Conservation (phyloP, 2,797 vertebrate species). For the Acipenser transmontanus region DNA sequence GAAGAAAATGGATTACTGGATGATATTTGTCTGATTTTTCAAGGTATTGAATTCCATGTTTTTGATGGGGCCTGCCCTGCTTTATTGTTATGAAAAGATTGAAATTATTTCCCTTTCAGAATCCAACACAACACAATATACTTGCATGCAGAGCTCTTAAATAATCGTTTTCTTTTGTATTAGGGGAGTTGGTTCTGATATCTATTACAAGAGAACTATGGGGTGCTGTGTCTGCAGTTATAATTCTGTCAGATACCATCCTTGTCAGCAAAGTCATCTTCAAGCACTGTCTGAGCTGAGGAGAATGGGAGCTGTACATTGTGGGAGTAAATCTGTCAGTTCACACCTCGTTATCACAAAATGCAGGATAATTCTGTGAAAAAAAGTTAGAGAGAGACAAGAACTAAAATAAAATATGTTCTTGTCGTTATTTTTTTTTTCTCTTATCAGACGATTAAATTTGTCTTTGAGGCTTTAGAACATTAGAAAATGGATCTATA, state of each 20-base stretch:
- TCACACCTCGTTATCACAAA: constrained; percentile 43
- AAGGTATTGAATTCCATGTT: too few relatives aligned
- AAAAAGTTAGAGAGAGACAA: constrained; percentile 34
- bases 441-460: constrained; percentile 5
- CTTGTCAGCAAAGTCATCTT: constrained; percentile 69
- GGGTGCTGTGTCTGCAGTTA: constrained; percentile 11
- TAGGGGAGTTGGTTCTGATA: constrained; percentile 22
- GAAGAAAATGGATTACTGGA: too few relatives aligned
- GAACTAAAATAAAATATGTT: constrained; percentile 28
- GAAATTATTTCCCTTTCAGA: too few relatives aligned
- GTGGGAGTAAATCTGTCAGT: constrained; percentile 49
- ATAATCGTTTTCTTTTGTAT: constrained; percentile 1
- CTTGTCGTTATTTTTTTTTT: constrained; percentile 26
- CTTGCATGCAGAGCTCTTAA: too few relatives aligned
- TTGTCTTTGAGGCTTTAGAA: too few relatives aligned
- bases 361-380: constrained; percentile 11
- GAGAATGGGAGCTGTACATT: constrained; percentile 32
- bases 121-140: too few relatives aligned
- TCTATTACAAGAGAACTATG: constrained; percentile 27
- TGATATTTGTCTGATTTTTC: too few relatives aligned
- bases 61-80: too few relatives aligned
- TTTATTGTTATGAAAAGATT: too few relatives aligned
- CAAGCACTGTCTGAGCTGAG: constrained; percentile 35
- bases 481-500: too few relatives aligned
- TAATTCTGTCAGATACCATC: constrained; percentile 45